Evolutionary conservation across 2,113 vertebrate species (phyloP).

Genomic region (Nesogale talazaci): DNA sequence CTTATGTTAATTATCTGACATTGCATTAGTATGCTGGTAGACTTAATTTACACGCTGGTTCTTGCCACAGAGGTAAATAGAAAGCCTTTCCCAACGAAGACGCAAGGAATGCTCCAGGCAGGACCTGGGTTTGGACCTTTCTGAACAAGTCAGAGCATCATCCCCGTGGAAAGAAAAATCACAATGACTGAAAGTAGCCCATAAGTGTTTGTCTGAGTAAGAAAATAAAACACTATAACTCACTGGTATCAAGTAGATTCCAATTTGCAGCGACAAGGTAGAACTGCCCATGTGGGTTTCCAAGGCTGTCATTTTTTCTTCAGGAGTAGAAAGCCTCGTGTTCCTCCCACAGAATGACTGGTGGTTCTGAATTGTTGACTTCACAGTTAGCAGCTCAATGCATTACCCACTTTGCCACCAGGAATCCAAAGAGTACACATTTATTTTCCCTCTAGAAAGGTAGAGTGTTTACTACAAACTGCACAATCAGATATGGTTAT

Average conservation of each 20-base stretch:
- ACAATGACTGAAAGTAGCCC: constrained; percentile 75
- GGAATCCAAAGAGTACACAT: constrained; percentile 13
- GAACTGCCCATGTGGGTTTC: too few relatives aligned
- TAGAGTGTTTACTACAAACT: constrained; percentile 16
- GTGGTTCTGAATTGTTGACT: too few relatives aligned
- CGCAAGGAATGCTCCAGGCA: constrained; percentile 67
- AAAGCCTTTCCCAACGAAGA: constrained; percentile 67
- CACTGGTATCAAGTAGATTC: too few relatives aligned
- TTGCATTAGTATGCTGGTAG: constrained; percentile 31
- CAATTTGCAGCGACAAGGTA: too few relatives aligned
- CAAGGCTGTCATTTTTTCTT: too few relatives aligned
- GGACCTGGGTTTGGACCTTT: constrained; percentile 54
- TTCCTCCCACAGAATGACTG: too few relatives aligned
- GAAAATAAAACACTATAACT: too few relatives aligned
- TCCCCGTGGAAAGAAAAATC: constrained; percentile 62
- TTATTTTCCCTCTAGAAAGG: constrained; percentile 26
- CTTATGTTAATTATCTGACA: constrained; percentile 49
- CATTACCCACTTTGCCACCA: too few relatives aligned
- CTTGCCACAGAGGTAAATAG: constrained; percentile 71
- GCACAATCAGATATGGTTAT: background rate
- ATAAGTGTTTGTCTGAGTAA: too few relatives aligned
- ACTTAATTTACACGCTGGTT: constrained; percentile 1
- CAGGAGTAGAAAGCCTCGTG: too few relatives aligned
- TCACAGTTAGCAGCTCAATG: too few relatives aligned
- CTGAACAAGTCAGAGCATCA: constrained; percentile 77